Percentiles rank a stretch among this genome's conserved stretches.
Conservation (phyloP, 2,113 vertebrate genomes). For the Ammodytes dubius region DNA sequence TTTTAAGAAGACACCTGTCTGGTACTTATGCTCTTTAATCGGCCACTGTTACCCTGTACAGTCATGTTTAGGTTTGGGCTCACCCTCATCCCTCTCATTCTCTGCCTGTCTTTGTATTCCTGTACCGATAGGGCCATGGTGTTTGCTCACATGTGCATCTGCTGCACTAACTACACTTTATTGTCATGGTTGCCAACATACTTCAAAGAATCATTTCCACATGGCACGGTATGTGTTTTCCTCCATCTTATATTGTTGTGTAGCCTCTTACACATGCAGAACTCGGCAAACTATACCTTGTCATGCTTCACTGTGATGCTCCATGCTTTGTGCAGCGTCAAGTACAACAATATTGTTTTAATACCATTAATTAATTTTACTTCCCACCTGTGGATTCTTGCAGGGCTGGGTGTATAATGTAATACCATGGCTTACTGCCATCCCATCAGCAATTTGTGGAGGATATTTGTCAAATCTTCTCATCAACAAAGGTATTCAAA, state of each 20-base stretch:
- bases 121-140: constrained; percentile 87
- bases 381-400: constrained; percentile 13
- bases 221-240: constrained; percentile 83
- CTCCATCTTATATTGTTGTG: not conserved
- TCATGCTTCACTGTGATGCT: too few relatives aligned
- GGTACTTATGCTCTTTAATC: constrained; percentile 75
- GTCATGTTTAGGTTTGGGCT: too few relatives aligned
- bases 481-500: constrained; percentile 85
- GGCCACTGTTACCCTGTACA: not conserved
- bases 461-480: constrained; percentile 90
- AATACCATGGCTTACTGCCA: constrained; percentile 91
- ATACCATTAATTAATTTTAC: not conserved
- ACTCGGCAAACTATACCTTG: not conserved
- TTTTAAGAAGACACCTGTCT: constrained; percentile 86
- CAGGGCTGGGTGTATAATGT: constrained; percentile 93
- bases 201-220: constrained; percentile 91
- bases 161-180: constrained; percentile 87
- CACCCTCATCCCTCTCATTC: not conserved
- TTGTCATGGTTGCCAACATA: constrained; percentile 95
- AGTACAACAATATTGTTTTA: not conserved
- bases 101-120: not conserved
- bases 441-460: constrained; percentile 86
- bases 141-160: constrained; percentile 86
- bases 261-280: not conserved
- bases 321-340: not conserved